Evolutionary conservation across 2,888 invertebrate genomes (phyloP).

Genomic region (Pocota personata): DNA sequence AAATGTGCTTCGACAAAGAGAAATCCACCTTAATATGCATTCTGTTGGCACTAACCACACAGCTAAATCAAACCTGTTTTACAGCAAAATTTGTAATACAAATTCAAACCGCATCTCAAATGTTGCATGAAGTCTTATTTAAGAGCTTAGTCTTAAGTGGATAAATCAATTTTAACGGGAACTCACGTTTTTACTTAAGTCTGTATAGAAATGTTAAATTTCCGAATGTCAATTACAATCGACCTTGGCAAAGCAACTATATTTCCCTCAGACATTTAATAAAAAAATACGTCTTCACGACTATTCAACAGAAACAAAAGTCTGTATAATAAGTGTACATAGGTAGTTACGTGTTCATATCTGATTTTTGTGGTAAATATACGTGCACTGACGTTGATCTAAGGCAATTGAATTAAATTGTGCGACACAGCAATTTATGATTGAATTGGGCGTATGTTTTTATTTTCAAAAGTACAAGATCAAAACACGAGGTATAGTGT

Average conservation of each 20-base stretch:
- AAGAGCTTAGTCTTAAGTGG: not conserved
- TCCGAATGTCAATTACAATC: too few species aligned
- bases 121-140: not conserved
- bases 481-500: not conserved
- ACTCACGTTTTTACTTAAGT: not conserved
- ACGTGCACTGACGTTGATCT: not conserved
- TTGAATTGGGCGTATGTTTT: not conserved
- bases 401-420: not conserved
- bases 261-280: not conserved
- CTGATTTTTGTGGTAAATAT: not conserved
- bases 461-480: not conserved
- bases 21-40: not conserved
- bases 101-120: not conserved
- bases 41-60: not conserved
- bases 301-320: not conserved
- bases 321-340: not conserved
- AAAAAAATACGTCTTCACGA: not conserved
- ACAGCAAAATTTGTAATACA: not conserved
- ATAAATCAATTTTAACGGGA: not conserved
- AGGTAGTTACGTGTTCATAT: not conserved
- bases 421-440: not conserved
- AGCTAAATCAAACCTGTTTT: not conserved
- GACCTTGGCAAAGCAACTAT: conserved; percentile 8
- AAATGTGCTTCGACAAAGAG: conserved; percentile 1
- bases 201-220: too few species aligned